Percentiles rank a stretch among this genome's conserved stretches.
Conservation (phyloP, 1,140 invertebrate species). For the Lysiphlebus fabarum region DNA sequence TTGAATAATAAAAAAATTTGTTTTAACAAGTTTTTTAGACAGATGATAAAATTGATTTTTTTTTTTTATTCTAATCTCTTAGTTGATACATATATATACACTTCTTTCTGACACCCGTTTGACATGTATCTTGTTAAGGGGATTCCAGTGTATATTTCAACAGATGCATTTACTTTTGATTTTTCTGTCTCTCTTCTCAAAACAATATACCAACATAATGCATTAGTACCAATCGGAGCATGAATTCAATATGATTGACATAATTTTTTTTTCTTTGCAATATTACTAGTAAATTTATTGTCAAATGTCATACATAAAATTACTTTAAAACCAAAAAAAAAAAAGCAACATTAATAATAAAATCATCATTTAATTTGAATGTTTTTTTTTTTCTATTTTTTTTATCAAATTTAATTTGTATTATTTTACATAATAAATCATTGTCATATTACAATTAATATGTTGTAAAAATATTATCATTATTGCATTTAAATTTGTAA, state of each 20-base stretch:
- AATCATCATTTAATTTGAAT: no score
- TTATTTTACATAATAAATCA: no score
- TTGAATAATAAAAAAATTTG: constrained; percentile 3
- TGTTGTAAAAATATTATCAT: not conserved
- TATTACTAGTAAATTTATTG: not conserved
- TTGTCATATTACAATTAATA: no score
- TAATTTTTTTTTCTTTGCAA: constrained; percentile 41
- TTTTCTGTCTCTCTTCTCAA: not conserved
- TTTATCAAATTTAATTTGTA: no score
- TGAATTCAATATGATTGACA: constrained; percentile 46
- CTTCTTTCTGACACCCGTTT: constrained; percentile 3
- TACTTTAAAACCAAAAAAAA: no score
- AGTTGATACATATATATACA: no score
- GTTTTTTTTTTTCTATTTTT: no score
- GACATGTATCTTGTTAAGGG: constrained; percentile 21
- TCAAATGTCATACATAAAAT: no score
- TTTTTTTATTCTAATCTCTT: no score
- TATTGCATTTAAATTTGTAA: constrained; percentile 38
- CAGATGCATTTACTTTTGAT: constrained; percentile 15
- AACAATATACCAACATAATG: no score
- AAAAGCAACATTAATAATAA: no score
- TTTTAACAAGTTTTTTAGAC: constrained; percentile 3
- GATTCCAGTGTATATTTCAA: constrained; percentile 7
- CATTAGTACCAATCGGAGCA: constrained; percentile 38
- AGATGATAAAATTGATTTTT: constrained; percentile 13